Conservation (phyloP, 2,113 vertebrate genomes). For the Periophthalmus modestus region DNA sequence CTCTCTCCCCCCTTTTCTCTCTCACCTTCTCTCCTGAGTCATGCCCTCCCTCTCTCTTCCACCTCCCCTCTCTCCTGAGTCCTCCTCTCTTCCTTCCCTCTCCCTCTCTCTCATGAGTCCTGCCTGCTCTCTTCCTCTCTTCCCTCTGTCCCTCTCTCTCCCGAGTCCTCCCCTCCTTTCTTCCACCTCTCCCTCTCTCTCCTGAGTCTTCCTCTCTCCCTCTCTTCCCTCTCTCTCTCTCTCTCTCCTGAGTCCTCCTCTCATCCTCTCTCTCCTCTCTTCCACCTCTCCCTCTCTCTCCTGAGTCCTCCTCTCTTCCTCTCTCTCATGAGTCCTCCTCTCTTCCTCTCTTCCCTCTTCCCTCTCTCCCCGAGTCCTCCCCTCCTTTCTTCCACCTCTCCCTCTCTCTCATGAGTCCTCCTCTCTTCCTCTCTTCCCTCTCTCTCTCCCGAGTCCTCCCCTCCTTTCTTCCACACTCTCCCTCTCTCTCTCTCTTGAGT, state of each 20-base stretch:
- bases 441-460: slow-evolving; percentile 19
- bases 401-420: too few relatives aligned
- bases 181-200: too few relatives aligned
- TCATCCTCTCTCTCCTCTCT: neutral
- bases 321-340: neutral
- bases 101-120: slow-evolving; percentile 11
- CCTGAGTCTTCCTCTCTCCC: too few relatives aligned
- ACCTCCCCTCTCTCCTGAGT: too few relatives aligned
- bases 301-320: neutral
- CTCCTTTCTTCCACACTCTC: slow-evolving; percentile 28
- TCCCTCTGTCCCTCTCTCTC: too few relatives aligned
- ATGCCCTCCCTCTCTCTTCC: too few relatives aligned
- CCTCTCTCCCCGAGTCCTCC: too few relatives aligned
- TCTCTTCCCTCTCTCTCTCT: too few relatives aligned
- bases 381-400: too few relatives aligned
- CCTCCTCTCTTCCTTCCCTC: slow-evolving; percentile 3
- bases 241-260: too few relatives aligned
- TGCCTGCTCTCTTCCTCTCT: neutral
- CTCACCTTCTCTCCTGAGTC: slow-evolving; percentile 22
- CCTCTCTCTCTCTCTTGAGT: neutral
- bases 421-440: neutral
- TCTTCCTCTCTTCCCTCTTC: too few relatives aligned
- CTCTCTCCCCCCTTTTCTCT: neutral
- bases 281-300: neutral
- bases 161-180: too few relatives aligned